Evolutionary conservation across 2,797 vertebrate species (phyloP), one percentile per base, ranked within the genome.

Genomic region (Sebastes melanostomus): DNA sequence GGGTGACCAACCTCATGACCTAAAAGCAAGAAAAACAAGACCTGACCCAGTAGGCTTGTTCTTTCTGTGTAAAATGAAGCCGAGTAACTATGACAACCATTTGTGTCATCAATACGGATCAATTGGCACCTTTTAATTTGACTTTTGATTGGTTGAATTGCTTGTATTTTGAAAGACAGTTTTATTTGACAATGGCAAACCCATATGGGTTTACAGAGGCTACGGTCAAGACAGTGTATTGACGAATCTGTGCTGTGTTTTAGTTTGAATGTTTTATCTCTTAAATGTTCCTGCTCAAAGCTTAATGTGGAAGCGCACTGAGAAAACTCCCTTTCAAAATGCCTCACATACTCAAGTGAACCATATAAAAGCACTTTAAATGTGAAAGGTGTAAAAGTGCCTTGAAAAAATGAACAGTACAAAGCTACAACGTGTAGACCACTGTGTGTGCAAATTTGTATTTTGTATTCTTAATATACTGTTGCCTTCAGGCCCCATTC

Each of bases 291-390:
- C 61, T 5, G 54, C 54, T 71, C 61, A 38, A 38, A 29, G 52
- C 32, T 82, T 82, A 67, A 71, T 70, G 77, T 59, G 36, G 66
- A 70, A 63, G 16, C 1, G 8, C 68, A 38, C 20, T 20, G 66
- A 79, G 29, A 72, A 65, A 38, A 22, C 27, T 82, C 61, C 66
- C 66, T n/a, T 72, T 82, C 65, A 56, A 38, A 77, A 77, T 72
- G 46, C 50, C 68, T 77, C 60, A 56, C 70, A 5, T 9, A 55
- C 77, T 78, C 50, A 76, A 70, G 24, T 79, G 68, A 56, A 69
- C 8, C 61, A 46, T 46, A 66, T 27, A 54, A 30, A 24, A 54
- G 18, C 52, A 24, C 34, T 27, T 55, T 11, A 32, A 30, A 81
- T 38, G 42, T 29, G 68, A 54, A 54, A 30, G 32, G 24, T 58